Evolutionary conservation across 2,888 invertebrate genomes (phyloP).

Genomic region (Torymus tubicola): DNA sequence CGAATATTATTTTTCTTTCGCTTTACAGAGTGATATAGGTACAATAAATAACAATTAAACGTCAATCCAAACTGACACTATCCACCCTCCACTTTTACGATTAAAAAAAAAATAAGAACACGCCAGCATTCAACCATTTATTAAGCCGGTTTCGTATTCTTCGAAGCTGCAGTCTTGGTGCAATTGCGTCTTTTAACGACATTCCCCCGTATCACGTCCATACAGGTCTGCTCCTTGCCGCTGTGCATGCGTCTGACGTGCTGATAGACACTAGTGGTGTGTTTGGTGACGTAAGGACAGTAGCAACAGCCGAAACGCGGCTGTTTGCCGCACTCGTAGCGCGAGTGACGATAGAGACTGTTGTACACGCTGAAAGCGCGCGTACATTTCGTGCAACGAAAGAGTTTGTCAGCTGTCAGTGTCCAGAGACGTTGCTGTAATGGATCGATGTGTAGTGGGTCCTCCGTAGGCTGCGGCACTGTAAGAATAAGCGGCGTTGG

Average conservation of each 20-base stretch:
- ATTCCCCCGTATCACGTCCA: conserved; percentile 39
- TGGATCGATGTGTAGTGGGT: too few relatives aligned
- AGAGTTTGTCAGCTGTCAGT: conserved; percentile 28
- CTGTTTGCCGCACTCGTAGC: conserved; percentile 61
- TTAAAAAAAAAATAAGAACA: too few relatives aligned
- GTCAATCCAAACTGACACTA: too few relatives aligned
- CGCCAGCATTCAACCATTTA: too few relatives aligned
- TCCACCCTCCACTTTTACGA: too few relatives aligned
- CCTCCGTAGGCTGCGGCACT: too few relatives aligned
- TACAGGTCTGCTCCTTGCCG: conserved; percentile 39
- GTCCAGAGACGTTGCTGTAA: conserved; percentile 27
- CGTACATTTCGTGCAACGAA: conserved; percentile 67
- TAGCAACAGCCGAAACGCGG: conserved; percentile 62
- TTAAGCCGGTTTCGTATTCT: too few relatives aligned
- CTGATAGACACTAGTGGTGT: conserved; percentile 61
- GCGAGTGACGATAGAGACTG: conserved; percentile 58
- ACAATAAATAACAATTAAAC: too few relatives aligned
- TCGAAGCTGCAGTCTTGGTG: neutral
- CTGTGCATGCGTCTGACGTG: conserved; percentile 57
- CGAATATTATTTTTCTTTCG: too few relatives aligned
- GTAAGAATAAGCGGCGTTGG: too few relatives aligned
- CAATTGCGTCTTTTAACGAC: conserved; percentile 23
- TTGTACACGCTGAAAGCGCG: conserved; percentile 59
- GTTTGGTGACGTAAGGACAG: conserved; percentile 61
- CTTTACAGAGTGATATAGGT: too few relatives aligned